Evolutionary conservation across 2,888 invertebrate species (phyloP), one percentile per base, ranked within the genome.

Genomic region (Rhagonycha fulva): DNA sequence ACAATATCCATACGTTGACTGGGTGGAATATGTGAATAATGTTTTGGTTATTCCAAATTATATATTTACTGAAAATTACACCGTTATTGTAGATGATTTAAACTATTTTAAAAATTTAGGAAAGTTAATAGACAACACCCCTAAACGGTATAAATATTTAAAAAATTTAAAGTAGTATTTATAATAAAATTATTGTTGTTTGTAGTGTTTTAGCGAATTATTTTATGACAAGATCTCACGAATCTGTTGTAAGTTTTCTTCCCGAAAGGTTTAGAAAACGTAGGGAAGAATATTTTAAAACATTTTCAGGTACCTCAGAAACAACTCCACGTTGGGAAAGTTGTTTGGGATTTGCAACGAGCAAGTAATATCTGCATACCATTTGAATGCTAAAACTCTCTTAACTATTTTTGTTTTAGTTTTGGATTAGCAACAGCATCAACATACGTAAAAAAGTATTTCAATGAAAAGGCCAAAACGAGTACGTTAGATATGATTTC

Each of bases 401-500:
- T 3, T n/a, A 9, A 66, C 9, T 12, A 7, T 4, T 14, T 62
- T 19, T 24, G 24, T 78, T 80, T 72, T 87, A 92, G 93, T 83
- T 89, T 94, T 86, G 89, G 91, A 26, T 90, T 92, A 69, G 91
- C 93, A 9, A 92, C 92, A 24, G 95, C 95, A 26, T 93, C 96
- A 0, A 89, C 96, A 10, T 96, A 96, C 87, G 94, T 96, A 3
- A 90, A 93, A 73, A 93, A 94, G 84, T 93, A 94, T 85, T 96
- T 96, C 89, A 92, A 95, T 80, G 93, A 96, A 85, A 92, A 94
- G 70, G 94, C 96, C 0, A 95, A 96, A 86, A 91, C 92, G 67
- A 94, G 93, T 81, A 97, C 96, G 0, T 87, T 95, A 79, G 95
- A 96, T 86, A 96, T 97, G 95, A 96, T 97, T 0, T 89, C 91